phyloP scores from a whole-genome alignment of 2,797 vertebrate species.

The Hydrocynus forskahlii region DNA sequence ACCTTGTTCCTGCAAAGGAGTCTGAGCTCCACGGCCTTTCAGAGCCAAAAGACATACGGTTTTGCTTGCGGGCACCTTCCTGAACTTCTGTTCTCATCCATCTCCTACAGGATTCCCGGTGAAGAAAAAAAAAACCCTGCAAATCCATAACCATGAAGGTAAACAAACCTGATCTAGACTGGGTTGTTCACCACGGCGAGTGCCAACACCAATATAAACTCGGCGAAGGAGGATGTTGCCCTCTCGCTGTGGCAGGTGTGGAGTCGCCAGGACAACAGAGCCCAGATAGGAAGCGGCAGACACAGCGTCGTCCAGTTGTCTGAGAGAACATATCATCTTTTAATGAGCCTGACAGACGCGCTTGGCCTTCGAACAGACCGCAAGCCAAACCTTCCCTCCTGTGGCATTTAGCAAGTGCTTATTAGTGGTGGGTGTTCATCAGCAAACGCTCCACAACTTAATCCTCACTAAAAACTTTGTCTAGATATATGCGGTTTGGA shows the following conservation, averaged over 20 bases:
- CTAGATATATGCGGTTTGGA: constrained; percentile 29
- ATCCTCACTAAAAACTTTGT: constrained; percentile 31
- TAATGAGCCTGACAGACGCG: constrained; percentile 53
- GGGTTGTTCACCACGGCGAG: constrained; percentile 24
- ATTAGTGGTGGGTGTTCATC: constrained; percentile 45
- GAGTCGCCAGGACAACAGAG: constrained; percentile 50
- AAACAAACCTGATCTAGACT: constrained; percentile 47
- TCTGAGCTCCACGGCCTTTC: background rate
- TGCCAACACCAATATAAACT: constrained; percentile 47
- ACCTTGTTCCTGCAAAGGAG: constrained; percentile 21
- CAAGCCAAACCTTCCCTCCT: constrained; percentile 45
- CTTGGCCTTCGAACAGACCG: constrained; percentile 37
- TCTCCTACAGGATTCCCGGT: constrained; percentile 15
- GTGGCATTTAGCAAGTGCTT: constrained; percentile 41
- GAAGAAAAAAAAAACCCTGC: constrained; percentile 18
- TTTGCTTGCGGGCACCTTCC: constrained; percentile 46
- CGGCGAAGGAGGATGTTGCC: constrained; percentile 30
- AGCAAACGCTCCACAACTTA: constrained; percentile 40
- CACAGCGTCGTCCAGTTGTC: constrained; percentile 51
- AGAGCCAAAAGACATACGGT: constrained; percentile 50
- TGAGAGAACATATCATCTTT: constrained; percentile 52
- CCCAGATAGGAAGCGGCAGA: constrained; percentile 49
- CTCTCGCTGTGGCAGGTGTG: constrained; percentile 45
- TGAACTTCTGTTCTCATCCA: constrained; percentile 44
- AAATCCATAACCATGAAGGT: constrained; percentile 41